Evolutionary conservation across 2,888 invertebrate species (phyloP), one percentile per base, ranked within the genome.

Genomic region (Drosophila picticornis): DNA sequence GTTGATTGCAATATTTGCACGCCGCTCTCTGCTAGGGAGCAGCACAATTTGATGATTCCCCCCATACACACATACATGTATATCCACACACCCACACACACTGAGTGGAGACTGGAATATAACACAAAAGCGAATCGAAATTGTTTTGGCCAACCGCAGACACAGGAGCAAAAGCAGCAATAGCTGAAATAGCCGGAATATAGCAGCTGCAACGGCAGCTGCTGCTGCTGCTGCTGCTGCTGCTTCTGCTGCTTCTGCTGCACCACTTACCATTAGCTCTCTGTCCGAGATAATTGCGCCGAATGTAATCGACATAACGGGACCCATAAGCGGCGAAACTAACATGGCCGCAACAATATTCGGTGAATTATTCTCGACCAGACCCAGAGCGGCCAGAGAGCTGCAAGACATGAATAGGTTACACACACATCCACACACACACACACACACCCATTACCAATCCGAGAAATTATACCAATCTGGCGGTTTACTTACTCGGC

Each of bases 241-340:
- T 19, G n/a, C 36, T n/a, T 22, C 43, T 25, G 32, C 62, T 9
- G 59, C 57, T 57, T 75, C 48, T 53, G 55, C 63, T 60, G 38
- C 36, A 36, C 59, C 75, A 92, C 93, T 92, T 86, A 93, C 93
- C 86, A 93, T 91, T 84, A 97, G 94, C 76, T 95, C 94, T 82
- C 94, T 93, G 91, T 97, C 97, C 32, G 96, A 95, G 83, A 97
- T 96, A 72, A 97, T 96, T 29, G 96, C 95, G 10, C 97, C 97
- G 91, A 97, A 97, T 62, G 97, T 97, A 77, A 96, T 95, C n/a
- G 97, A 97, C 95, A 97, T 96, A 19, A 97, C 97, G 0, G 97
- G 97, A 1, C 97, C 97, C 96, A 96, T 96, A 16, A 96, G 94
- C 0, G 96, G 96, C 2, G 96, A 96, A 1, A 96, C 96, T 84